Percentiles rank a stretch among this genome's conserved stretches.
Conservation (phyloP, 2,797 vertebrate genomes). For the Megaceryle alcyon region DNA sequence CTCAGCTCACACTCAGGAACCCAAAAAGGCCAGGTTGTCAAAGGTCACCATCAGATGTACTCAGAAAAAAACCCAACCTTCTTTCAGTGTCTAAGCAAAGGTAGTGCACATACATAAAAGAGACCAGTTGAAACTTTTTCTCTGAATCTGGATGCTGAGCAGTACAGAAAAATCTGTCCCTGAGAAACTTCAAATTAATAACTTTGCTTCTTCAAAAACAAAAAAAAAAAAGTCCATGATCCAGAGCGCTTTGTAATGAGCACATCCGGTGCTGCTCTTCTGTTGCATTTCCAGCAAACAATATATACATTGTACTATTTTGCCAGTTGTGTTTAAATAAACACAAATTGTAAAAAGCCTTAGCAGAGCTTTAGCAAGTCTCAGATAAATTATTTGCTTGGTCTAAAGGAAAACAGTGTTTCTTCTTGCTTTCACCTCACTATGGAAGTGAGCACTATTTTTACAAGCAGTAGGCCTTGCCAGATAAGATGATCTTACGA, state of each 20-base stretch:
- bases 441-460: not conserved
- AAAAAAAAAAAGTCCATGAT: not conserved
- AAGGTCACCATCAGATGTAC: not conserved
- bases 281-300: not conserved
- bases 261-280: accelerated
- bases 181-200: not conserved
- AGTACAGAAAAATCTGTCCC: not conserved
- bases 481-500: not conserved
- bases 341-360: not conserved
- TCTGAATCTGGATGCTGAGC: not conserved
- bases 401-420: not conserved
- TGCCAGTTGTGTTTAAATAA: not conserved
- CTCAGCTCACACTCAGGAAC: not conserved
- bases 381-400: not conserved
- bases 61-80: not conserved
- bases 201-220: not conserved
- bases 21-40: not conserved
- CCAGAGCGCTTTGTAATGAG: not conserved
- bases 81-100: not conserved
- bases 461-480: not conserved
- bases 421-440: not conserved
- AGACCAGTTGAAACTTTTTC: not conserved
- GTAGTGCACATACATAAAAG: not conserved
- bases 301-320: not conserved
- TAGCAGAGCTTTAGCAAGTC: not conserved